Base-by-base conservation (phyloP, 2,888 invertebrate species). In the Ophioninae sp. region DNA sequence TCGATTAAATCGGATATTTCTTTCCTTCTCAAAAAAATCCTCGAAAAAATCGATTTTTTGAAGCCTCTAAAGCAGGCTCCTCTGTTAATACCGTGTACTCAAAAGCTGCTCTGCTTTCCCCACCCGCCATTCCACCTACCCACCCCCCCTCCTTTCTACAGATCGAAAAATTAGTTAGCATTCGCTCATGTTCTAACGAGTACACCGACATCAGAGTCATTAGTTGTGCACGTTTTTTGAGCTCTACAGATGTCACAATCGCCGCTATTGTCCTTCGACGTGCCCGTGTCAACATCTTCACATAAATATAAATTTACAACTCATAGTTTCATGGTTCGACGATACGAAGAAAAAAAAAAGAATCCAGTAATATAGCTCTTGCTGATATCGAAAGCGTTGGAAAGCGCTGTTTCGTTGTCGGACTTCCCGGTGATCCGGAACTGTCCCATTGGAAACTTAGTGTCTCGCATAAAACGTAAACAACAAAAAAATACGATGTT, bases 71-170 rank as follows among this genome's bases (percentile, higher is more conserved):
- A n/a, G n/a, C n/a, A n/a, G n/a, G n/a, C n/a, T n/a, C n/a, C n/a
- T n/a, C n/a, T n/a, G n/a, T n/a, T 56, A 7, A 37, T 50, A 65
- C 37, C 56, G 39, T 65, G 75, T 65, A 65, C 10, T 64, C 56
- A 8, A 30, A 50, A 50, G 56, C 56, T 65, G 69, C 77, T 77
- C 77, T 69, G 77, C 77, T 77, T 69, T 73, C n/a, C 30, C 30
- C 30, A 2, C 30, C 30, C 30, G 30, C 50, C 30, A 62, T 17
- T 3, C 30, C 30, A 2, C 30, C 30, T 3, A 3, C 50, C 30
- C 30, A 30, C n/a, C 6, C 70, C 70, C 13, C 39, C 50, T 13
- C 50, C 7, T 65, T 20, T 8, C 10, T 41, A 10, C 20, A 8
- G 39, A 41, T 68, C 8, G 23, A 50, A 17, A 50, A 68, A 50